These are phyloP conservation scores for Pomphorhynchus laevis DNA, from an alignment of 1,140 invertebrate species.

Conservation along the genomic window DNA sequence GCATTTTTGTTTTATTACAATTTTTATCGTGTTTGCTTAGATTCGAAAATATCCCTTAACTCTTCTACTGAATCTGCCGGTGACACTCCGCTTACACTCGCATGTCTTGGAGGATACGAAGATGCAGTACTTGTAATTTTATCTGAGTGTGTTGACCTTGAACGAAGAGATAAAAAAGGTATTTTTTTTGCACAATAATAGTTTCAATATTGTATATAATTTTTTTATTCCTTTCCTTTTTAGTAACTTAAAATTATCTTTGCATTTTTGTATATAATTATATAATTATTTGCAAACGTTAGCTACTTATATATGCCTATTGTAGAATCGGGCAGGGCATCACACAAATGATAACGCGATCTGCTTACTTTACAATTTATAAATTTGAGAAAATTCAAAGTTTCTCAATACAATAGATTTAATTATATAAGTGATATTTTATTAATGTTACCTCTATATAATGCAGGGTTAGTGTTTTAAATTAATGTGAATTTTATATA, in stretches of 20 bases:
- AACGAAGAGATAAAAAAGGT: conserved; percentile 79
- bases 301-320: no score
- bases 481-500: neutral
- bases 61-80: conserved; percentile 92
- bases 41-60: conserved; percentile 42
- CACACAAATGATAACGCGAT: no score
- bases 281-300: neutral
- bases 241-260: neutral
- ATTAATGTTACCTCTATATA: neutral
- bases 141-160: conserved; percentile 52
- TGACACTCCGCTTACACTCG: conserved; percentile 76
- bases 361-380: no score
- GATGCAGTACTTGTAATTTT: conserved; percentile 63
- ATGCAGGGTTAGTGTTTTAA: neutral
- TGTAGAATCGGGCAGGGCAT: no score
- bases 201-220: conserved; percentile 32
- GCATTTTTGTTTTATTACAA: no score
- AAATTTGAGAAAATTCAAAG: no score
- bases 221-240: neutral
- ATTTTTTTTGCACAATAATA: conserved; percentile 59
- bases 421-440: neutral
- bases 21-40: no score
- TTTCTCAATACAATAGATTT: no score
- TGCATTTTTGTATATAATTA: neutral
- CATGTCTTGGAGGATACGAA: conserved; percentile 75